These are phyloP conservation scores for Holothuria leucospilota DNA, from an alignment of 53 echinoderm and acorn worm species.

Conservation along the genomic window DNA sequence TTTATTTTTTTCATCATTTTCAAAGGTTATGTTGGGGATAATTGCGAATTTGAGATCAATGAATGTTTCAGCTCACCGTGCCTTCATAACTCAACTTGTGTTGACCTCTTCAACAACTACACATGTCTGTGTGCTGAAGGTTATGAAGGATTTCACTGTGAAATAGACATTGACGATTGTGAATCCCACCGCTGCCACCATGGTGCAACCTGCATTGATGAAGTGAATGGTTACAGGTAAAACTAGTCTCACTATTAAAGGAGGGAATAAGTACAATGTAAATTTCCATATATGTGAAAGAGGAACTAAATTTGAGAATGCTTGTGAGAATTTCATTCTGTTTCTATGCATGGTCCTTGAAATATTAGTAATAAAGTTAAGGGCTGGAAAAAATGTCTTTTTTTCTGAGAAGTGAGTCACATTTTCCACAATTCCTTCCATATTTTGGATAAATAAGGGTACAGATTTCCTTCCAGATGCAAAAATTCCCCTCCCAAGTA, in stretches of 20 bases:
- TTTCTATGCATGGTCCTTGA: too few relatives aligned
- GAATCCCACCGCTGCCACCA: slow-evolving; percentile 52
- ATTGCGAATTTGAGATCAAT: slow-evolving; percentile 77
- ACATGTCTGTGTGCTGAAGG: slow-evolving; percentile 68
- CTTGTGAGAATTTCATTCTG: too few relatives aligned
- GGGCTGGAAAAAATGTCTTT: too few relatives aligned
- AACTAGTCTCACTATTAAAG: not conserved
- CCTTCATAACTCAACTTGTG: slow-evolving; percentile 65
- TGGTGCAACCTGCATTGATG: slow-evolving; percentile 68
- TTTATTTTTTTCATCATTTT: not conserved
- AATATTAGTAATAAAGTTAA: too few relatives aligned
- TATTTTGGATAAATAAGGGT: too few relatives aligned
- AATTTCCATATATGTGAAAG: not conserved
- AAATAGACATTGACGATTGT: slow-evolving; percentile 78
- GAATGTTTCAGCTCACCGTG: slow-evolving; percentile 76
- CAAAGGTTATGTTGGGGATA: slow-evolving; percentile 65
- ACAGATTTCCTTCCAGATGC: too few relatives aligned
- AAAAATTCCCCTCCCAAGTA: too few relatives aligned
- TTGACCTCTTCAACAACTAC: slow-evolving; percentile 72
- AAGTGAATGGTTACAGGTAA: slow-evolving; percentile 65
- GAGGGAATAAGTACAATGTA: not conserved
- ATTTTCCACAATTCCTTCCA: too few relatives aligned
- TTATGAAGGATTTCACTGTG: slow-evolving; percentile 71
- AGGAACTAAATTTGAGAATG: not conserved
- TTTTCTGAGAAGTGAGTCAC: too few relatives aligned